Percentiles rank a stretch among this genome's conserved stretches.
Conservation (phyloP, 2,113 vertebrate species). For the Nycticryphes semicollaris region DNA sequence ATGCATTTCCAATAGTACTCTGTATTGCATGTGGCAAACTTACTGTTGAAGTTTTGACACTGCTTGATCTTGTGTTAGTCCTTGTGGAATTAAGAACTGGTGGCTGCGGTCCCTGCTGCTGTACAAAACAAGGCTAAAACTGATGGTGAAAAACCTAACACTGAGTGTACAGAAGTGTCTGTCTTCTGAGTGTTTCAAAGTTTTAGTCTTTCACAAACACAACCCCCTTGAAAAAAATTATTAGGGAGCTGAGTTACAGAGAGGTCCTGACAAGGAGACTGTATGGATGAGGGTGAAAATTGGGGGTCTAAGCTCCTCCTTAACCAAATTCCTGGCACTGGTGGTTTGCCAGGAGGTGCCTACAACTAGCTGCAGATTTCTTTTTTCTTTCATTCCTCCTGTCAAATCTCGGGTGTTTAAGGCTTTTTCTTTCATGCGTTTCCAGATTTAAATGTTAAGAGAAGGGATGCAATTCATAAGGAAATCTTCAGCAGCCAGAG, state of each 20-base stretch:
- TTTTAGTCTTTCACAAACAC: neutral
- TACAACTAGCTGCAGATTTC: neutral
- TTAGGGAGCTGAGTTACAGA: neutral
- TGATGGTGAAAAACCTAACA: neutral
- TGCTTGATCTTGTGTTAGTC: neutral
- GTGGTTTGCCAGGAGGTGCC: neutral
- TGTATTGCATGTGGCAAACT: neutral
- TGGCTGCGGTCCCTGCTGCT: neutral
- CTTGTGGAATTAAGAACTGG: neutral
- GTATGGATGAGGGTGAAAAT: fast-evolving
- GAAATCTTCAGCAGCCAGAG: neutral
- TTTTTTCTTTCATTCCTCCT: neutral
- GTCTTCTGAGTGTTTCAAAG: neutral
- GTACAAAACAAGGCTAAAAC: neutral
- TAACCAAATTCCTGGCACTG: neutral
- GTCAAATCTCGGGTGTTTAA: neutral
- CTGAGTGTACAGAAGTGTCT: neutral
- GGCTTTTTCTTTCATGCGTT: fast-evolving
- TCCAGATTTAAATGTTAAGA: neutral
- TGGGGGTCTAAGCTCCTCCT: neutral
- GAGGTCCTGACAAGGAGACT: neutral
- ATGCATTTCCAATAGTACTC: neutral
- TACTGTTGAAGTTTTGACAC: neutral
- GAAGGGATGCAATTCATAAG: neutral
- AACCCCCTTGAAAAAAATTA: neutral